phyloP scores from a whole-genome alignment of 2,888 invertebrate species.

The Tryphoninae sp. region DNA sequence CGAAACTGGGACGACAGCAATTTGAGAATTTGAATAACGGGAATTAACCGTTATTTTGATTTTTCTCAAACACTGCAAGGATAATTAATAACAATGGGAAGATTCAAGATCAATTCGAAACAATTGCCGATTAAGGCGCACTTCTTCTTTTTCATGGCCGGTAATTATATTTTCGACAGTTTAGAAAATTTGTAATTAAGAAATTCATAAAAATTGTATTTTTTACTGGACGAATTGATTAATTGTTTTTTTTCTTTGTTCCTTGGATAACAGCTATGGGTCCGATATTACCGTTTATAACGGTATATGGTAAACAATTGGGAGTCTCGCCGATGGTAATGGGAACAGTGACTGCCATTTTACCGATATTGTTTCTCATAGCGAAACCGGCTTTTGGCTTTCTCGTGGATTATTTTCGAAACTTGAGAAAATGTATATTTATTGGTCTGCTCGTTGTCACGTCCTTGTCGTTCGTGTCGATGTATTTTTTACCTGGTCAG shows the following conservation, averaged over 20 bases:
- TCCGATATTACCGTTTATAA: slow-evolving; percentile 89
- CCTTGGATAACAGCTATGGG: slow-evolving; percentile 85
- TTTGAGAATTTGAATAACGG: slow-evolving; percentile 14
- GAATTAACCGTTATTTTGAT: neutral
- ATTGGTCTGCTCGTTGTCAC: slow-evolving; percentile 86
- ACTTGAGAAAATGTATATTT: slow-evolving; percentile 88
- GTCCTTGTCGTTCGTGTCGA: slow-evolving; percentile 86
- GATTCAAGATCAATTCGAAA: slow-evolving; percentile 83
- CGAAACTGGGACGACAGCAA: slow-evolving; percentile 3
- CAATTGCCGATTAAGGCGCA: slow-evolving; percentile 92
- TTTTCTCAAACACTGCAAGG: neutral
- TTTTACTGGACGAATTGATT: slow-evolving; percentile 17
- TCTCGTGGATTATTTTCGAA: slow-evolving; percentile 88
- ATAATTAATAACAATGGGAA: slow-evolving; percentile 34
- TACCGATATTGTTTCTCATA: slow-evolving; percentile 89
- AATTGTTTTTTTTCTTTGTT: neutral
- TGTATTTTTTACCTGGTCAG: slow-evolving; percentile 86
- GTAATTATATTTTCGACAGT: slow-evolving; percentile 82
- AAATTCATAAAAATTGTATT: slow-evolving; percentile 15
- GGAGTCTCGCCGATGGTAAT: slow-evolving; percentile 89
- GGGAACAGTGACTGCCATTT: slow-evolving; percentile 88
- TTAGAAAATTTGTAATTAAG: too few species aligned
- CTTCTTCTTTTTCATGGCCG: slow-evolving; percentile 94
- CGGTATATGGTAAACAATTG: slow-evolving; percentile 90
- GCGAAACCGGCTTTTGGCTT: slow-evolving; percentile 91